Evolutionary conservation across 1,140 invertebrate species (phyloP).

Genomic region (Antheraea mylitta): DNA sequence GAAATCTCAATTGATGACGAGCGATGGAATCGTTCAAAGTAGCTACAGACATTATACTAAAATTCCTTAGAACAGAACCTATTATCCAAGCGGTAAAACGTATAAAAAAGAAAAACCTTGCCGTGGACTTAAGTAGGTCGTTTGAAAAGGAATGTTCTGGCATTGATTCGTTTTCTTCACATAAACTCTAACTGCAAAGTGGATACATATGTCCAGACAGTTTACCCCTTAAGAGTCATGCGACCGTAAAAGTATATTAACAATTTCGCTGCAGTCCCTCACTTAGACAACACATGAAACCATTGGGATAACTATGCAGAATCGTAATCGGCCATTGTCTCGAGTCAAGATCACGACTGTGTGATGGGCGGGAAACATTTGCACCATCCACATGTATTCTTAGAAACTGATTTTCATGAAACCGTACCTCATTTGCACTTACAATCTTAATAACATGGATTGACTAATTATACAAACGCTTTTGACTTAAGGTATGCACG

Average conservation of each 20-base stretch:
- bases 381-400: neutral
- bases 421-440: neutral
- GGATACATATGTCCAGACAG: neutral
- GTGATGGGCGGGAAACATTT: constrained; percentile 42
- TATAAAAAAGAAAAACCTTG: too few species aligned
- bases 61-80: too few species aligned
- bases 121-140: too few species aligned
- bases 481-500: neutral
- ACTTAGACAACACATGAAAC: constrained; percentile 31
- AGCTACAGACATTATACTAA: too few species aligned
- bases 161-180: neutral
- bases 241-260: constrained; percentile 4
- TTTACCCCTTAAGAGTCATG: neutral
- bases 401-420: neutral
- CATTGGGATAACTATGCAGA: constrained; percentile 45
- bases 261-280: neutral
- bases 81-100: too few species aligned
- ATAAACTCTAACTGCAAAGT: neutral
- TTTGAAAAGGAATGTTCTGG: too few species aligned
- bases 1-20: too few species aligned
- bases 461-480: neutral
- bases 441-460: neutral
- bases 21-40: too few species aligned
- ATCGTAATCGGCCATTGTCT: constrained; percentile 73
- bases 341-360: constrained; percentile 54